Evolutionary conservation across 2,113 vertebrate genomes (phyloP), one percentile per base, ranked within the genome.

Genomic region (Mellivora capensis): DNA sequence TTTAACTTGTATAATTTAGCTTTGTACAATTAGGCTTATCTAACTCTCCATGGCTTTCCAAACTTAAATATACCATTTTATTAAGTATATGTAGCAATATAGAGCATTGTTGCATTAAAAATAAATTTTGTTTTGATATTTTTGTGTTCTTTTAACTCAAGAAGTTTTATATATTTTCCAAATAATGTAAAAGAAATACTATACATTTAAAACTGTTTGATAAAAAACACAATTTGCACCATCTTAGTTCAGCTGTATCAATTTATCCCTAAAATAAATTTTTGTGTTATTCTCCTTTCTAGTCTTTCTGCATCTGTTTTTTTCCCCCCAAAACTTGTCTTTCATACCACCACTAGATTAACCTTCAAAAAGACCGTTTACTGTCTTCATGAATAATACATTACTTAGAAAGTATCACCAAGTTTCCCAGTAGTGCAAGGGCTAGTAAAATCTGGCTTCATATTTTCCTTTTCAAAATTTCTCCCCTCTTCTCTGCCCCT

Each of bases 1-100:
- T 81, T n/a, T 86, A 86, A 34, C 79, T 83, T 91, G 72, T 25
- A 79, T 79, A 91, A 88, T 52, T 98, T 67, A 74, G 54, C 72
- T 94, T 81, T 59, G 14, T n/a, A 82, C 91, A 97, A 93, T 79
- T 42, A 80, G 12, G 37, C 6, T 93, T 86, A 29, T 77, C 34
- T 69, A 69, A 97, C 18, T 89, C 39, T 90, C 29, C 4, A 25
- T 69, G 57, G 3, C 29, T 87, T 79, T 67, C 72, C n/a, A 87
- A 87, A 86, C 69, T 90, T 83, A 82, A 83, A 88, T 11, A 7
- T 3, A 77, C 31, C 2, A 69, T 86, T 87, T 79, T 90, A 61
- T 94, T 80, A 87, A 87, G 1, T 85, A 27, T 1, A 37, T 52
- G 42, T 52, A 77, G 27, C 18, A 49, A 82, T 87, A 77, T 1